Base-by-base conservation (phyloP, 2,113 vertebrate species). In the Hippoglossus stenolepis region DNA sequence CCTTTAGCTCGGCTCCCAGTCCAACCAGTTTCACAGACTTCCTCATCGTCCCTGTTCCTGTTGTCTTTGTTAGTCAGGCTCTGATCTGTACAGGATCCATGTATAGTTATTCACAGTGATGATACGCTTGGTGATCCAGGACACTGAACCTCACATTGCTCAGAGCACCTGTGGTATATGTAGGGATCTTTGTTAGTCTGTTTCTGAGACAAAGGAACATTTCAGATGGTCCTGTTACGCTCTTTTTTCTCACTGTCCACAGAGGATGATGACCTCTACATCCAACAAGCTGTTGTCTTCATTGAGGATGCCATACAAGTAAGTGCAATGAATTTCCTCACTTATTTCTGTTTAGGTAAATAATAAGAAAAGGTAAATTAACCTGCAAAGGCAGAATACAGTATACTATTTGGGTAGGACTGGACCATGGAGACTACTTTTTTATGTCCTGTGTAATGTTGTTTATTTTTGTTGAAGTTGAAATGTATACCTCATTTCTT, bases 291-390 rank as follows among this genome's bases (percentile, higher is more conserved):
- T 0, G 84, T 96, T 45, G 96, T 99, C 13, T 96, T 99, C 79
- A 97, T 98, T 24, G 97, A 99, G 87, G 97, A 99, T 13, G 97
- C 97, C 2, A 94, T 99, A 86, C 93, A 97, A 93, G 98, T 99
- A 83, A 73, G 26, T 57, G 11, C 35, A 12, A 24, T 51, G 14
- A 14, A 12, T 53, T 47, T 11, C 11, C 26, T 24, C 40, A 0
- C 13, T 38, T 26, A 31, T 3, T 45, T 28, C 8, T 56, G 21
- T 31, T 31, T 28, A 2, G 15, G 49, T 51, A 18, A 20, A 18
- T n/a, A n/a, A 21, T 21, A n/a, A 54, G 13, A n/a, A 54, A 20
- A 54, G 17, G 15, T 13, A 43, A 43, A 43, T 43, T 43, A 43
- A 38, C 35, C 35, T 38, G 40, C 40, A 43, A 43, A 43, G 40